Conservation (phyloP, 2,113 vertebrate species). For the Uropsilus gracilis region DNA sequence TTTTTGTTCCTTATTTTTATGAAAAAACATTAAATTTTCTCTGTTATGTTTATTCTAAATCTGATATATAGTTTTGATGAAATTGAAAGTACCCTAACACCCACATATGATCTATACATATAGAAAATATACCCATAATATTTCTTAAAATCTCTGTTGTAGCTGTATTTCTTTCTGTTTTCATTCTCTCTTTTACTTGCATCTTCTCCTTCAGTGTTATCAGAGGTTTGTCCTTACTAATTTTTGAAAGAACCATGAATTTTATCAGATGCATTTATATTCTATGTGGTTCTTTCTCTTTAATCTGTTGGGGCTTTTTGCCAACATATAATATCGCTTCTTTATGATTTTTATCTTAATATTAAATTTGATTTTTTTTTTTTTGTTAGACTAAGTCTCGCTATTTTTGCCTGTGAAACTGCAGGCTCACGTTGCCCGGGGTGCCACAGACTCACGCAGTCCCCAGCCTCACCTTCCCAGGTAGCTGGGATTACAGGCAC, state of each 20-base stretch:
- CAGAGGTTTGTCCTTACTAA: background rate
- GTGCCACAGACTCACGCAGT: no score
- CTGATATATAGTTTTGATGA: no score
- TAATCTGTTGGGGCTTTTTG: background rate
- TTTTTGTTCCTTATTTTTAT: constrained; percentile 14
- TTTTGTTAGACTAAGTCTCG: no score
- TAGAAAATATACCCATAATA: background rate
- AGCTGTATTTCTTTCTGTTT: background rate
- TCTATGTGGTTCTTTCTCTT: background rate
- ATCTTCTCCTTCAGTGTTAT: background rate
- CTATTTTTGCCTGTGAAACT: no score
- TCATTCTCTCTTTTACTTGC: background rate
- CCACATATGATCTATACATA: no score
- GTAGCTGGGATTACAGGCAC: no score
- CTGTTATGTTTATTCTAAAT: background rate
- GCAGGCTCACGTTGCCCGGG: no score
- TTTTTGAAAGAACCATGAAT: background rate
- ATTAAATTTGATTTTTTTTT: constrained; percentile 15
- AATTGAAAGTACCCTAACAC: no score
- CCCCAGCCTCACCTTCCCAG: no score
- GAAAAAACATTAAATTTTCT: background rate
- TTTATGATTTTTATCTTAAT: constrained; percentile 10
- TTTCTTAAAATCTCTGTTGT: background rate
- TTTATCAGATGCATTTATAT: background rate
- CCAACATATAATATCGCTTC: background rate